phyloP scores from a whole-genome alignment of 2,113 vertebrate genomes.

The Ammodytes dubius region DNA sequence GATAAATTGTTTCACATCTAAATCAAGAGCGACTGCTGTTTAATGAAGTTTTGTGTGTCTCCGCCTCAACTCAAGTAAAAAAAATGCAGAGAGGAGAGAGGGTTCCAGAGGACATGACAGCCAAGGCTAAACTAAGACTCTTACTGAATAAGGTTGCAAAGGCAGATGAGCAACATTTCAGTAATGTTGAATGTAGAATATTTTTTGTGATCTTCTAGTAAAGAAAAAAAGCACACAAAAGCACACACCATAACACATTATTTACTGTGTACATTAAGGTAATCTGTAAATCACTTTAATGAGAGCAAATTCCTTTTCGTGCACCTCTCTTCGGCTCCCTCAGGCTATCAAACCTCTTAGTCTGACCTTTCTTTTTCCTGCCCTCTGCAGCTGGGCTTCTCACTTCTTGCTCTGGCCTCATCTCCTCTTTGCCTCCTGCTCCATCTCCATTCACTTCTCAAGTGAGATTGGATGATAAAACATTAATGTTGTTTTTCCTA shows the following conservation, averaged over 20 bases:
- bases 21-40: conserved; percentile 76
- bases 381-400: conserved; percentile 34
- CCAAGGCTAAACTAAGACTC: conserved; percentile 16
- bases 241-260: conserved; percentile 32
- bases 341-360: conserved; percentile 25
- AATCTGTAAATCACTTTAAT: conserved; percentile 53
- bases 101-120: conserved; percentile 37
- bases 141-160: conserved; percentile 49
- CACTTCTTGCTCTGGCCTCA: conserved; percentile 40
- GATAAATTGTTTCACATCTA: conserved; percentile 76
- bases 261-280: conserved; percentile 29
- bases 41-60: conserved; percentile 69
- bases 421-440: conserved; percentile 51
- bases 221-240: not conserved
- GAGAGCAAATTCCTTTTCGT: conserved; percentile 37
- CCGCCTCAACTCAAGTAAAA: conserved; percentile 55
- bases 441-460: conserved; percentile 30
- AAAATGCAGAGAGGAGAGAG: conserved; percentile 30
- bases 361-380: conserved; percentile 59
- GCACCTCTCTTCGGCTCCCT: not conserved
- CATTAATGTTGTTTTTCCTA: conserved; percentile 83
- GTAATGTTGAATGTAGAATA: not conserved
- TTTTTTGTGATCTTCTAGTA: conserved; percentile 18
- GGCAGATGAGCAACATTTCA: not conserved
- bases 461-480: conserved; percentile 81